These are phyloP conservation scores for Columba guinea DNA, from an alignment of 2,797 vertebrate genomes.

Conservation along the genomic window DNA sequence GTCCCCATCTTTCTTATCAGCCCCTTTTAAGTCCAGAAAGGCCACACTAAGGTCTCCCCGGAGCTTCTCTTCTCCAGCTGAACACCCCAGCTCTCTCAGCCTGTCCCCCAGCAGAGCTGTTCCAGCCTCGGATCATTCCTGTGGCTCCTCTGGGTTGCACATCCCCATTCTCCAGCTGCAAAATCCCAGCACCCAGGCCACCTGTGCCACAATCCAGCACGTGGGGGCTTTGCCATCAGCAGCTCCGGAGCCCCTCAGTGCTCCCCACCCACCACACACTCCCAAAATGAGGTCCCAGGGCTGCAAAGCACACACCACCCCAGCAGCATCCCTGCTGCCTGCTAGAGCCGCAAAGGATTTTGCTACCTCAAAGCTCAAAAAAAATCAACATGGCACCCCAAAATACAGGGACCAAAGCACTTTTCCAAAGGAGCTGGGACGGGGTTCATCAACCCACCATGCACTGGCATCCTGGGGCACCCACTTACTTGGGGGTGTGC, in stretches of 20 bases:
- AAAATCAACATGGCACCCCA: accelerated
- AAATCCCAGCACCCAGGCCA: not conserved
- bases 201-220: accelerated
- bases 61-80: too few species aligned
- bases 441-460: accelerated
- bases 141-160: too few species aligned
- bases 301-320: accelerated
- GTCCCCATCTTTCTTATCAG: too few species aligned
- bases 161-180: accelerated
- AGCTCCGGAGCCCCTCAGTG: accelerated
- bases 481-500: constrained; percentile 93
- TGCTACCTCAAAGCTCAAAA: not conserved
- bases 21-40: too few species aligned
- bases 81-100: too few species aligned
- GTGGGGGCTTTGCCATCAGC: accelerated
- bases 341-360: not conserved
- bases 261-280: accelerated
- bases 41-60: too few species aligned
- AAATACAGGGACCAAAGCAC: accelerated
- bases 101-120: too few species aligned
- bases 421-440: not conserved
- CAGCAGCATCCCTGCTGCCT: accelerated
- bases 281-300: not conserved
- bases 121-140: too few species aligned
- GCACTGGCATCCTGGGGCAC: accelerated